Percentiles rank a stretch among this genome's conserved stretches.
These are phyloP conservation scores for Anoplophora glabripennis DNA, from an alignment of 1,140 invertebrate species.

Conservation along the genomic window DNA sequence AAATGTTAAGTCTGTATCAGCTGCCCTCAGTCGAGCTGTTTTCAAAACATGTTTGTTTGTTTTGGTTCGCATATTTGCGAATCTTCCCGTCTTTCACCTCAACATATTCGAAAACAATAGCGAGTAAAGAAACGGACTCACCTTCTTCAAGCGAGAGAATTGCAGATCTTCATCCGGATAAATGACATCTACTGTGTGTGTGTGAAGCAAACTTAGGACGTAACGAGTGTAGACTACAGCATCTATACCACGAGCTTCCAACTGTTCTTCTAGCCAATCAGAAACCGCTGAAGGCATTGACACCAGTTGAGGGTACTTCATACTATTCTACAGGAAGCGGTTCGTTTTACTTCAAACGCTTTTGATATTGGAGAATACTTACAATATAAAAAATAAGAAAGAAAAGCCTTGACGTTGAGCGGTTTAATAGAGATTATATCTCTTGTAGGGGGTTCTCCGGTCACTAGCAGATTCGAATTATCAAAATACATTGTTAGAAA, in stretches of 20 bases:
- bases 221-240: slow-evolving; percentile 58
- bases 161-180: slow-evolving; percentile 40
- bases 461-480: slow-evolving; percentile 5
- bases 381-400: not conserved
- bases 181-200: slow-evolving; percentile 46
- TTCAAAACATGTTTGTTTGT: too few relatives aligned
- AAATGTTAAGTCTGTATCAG: too few relatives aligned
- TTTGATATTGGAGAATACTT: not conserved
- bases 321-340: slow-evolving; percentile 40
- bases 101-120: not conserved
- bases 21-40: too few relatives aligned
- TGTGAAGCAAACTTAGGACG: slow-evolving; percentile 55
- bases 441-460: slow-evolving; percentile 4
- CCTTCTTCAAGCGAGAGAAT: slow-evolving; percentile 38
- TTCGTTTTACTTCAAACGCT: not conserved
- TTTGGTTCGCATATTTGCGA: too few relatives aligned
- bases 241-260: slow-evolving; percentile 60
- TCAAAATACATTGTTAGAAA: slow-evolving; percentile 11
- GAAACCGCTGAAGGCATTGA: slow-evolving; percentile 55
- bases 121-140: slow-evolving; percentile 7
- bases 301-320: slow-evolving; percentile 53
- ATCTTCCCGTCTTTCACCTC: too few relatives aligned
- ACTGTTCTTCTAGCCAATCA: slow-evolving; percentile 58
- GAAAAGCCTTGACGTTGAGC: not conserved
- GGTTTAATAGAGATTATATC: slow-evolving; percentile 3